A percentile compares a stretch with the other conserved stretches of the same genome.
Conservation (phyloP, 1,140 invertebrate species). For the Gryon sp. region DNA sequence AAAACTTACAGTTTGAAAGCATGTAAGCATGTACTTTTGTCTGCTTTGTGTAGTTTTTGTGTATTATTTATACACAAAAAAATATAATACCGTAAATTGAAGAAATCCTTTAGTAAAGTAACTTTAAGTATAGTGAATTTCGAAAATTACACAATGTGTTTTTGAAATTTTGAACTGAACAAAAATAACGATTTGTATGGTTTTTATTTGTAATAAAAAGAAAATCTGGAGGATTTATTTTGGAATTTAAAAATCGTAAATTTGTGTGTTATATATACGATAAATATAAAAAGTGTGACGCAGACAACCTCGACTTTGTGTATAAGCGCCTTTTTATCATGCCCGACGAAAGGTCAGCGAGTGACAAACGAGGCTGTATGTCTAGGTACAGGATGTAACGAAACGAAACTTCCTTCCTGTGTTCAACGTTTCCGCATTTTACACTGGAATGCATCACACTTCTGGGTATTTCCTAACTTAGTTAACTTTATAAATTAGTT, state of each 20-base stretch:
- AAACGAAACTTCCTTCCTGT: constrained; percentile 72
- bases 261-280: too few relatives aligned
- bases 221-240: too few relatives aligned
- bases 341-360: constrained; percentile 66
- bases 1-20: constrained; percentile 43
- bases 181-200: too few relatives aligned
- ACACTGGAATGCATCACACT: constrained; percentile 45
- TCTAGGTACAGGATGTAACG: constrained; percentile 68
- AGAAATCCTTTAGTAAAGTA: constrained; percentile 14
- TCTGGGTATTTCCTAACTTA: constrained; percentile 34
- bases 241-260: too few relatives aligned
- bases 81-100: constrained; percentile 22
- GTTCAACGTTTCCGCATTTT: constrained; percentile 54
- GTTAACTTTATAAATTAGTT: constrained; percentile 28
- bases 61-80: constrained; percentile 31
- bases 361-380: constrained; percentile 71
- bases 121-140: too few relatives aligned
- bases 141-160: too few relatives aligned
- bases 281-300: constrained; percentile 64
- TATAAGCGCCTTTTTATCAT: constrained; percentile 55
- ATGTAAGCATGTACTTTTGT: constrained; percentile 26
- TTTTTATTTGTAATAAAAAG: too few relatives aligned
- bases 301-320: constrained; percentile 67
- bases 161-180: too few relatives aligned
- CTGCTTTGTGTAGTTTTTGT: too few relatives aligned